Base-by-base conservation (phyloP, 2,888 invertebrate genomes). In the Zygaena filipendulae region DNA sequence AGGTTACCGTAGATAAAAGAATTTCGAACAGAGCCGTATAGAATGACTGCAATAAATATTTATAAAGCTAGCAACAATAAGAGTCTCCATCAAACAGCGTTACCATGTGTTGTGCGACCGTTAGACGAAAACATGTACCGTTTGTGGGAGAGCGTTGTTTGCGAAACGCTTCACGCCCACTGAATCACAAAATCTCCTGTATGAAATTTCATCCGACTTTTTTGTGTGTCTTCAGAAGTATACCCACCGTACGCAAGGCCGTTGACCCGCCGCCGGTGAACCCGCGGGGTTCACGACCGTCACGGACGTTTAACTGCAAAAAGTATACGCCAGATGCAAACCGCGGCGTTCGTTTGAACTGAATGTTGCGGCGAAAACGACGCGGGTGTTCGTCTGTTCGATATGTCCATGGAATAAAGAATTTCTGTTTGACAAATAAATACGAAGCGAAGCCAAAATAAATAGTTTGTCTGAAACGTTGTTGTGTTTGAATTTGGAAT, bases 251-350 rank as follows among this genome's bases (percentile, higher is more conserved):
- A n/a, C 40, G 33, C 32, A 33, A 45, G 64, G 53, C 48, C 61
- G 46, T 50, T 49, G 59, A 63, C 64, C 49, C 54, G 36, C 31
- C 54, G 52, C 49, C 53, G 16, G 4, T 16, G 4, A 7, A 16
- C 4, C 16, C 7, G 52, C 50, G 46, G 55, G 52, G 70, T 67
- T 70, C 69, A 63, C 42, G 71, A 67, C 64, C 64, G 63, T 59
- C 49, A 52, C 49, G 54, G 45, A 45, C 45, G 50, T 49, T 58
- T 52, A 40, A 39, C 45, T 51, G 57, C 52, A 49, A 59, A 55
- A 48, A 51, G 44, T 34, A 36, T 32, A 29, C 37, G 43, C 44
- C 54, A 50, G 48, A 50, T 51, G 53, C 46, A 45, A 51, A 45
- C 16, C 7, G 35, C 43, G 49, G 47, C 40, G 39, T 41, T 32